Base-by-base conservation (phyloP, 2,113 vertebrate genomes). In the Vulpes vulpes region DNA sequence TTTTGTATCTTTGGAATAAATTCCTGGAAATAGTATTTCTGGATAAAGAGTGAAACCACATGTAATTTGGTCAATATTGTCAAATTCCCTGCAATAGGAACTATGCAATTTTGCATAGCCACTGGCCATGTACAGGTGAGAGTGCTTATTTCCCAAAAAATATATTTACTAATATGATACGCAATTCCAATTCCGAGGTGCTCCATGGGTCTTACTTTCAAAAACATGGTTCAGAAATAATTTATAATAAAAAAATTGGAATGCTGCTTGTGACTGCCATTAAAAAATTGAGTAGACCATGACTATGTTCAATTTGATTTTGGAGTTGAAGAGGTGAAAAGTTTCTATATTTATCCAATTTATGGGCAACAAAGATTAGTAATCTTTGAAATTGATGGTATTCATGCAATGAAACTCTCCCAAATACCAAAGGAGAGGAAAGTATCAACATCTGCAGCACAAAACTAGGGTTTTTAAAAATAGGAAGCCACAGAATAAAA, bases 221-320 rank as follows among this genome's bases (percentile, higher is more conserved):
- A 53, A 80, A 89, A 43, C 49, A 80, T 25, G 76, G 27, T 88
- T 92, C 60, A 95, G 57, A 95, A 76, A 38, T 80, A 25, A 89
- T 82, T 83, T 92, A 67, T 76, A 9, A 83, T 30, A 80, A 51
- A 94, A 55, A 90, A 94, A 85, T 81, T n/a, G 92, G 91, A 98
- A 94, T 76, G 9, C n/a, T 94, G 17, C 71, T 94, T 11, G 16
- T 51, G 60, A 91, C 8, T 94, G 51, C 83, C 92, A 49, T 89
- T 96, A 85, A 76, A 95, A 76, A 73, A 25, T 32, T 62, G 49
- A 62, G 67, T 82, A 76, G 81, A 76, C 62, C 16, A 14, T 95
- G 57, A 57, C 14, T 86, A 19, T 73, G 71, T 76, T 89, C 84
- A 76, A 38, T 82, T 81, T 89, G 51, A 71, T 76, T 86, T 92